phyloP scores from a whole-genome alignment of 2,888 invertebrate species.

The Fabriciana adippe region DNA sequence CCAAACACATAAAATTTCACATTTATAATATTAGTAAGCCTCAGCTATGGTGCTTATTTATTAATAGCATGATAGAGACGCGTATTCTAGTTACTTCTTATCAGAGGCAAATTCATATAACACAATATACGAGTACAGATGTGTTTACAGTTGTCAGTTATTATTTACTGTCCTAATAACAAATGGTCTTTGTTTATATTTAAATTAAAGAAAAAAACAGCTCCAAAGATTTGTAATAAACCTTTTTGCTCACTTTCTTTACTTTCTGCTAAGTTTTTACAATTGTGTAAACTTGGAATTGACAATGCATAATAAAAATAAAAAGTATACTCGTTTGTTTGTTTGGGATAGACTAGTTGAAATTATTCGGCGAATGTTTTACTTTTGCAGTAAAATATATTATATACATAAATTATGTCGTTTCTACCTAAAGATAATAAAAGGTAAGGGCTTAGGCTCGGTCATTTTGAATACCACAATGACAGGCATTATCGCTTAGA shows the following conservation, averaged over 20 bases:
- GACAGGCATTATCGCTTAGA: not conserved
- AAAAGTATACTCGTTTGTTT: not conserved
- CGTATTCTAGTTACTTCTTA: too few relatives aligned
- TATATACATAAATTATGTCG: not conserved
- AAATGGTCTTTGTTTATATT: not conserved
- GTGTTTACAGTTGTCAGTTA: too few relatives aligned
- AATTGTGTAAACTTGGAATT: slow-evolving; percentile 8
- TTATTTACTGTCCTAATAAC: too few relatives aligned
- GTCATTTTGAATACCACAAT: not conserved
- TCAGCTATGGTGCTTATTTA: too few relatives aligned
- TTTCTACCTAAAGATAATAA: not conserved
- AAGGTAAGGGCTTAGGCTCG: not conserved
- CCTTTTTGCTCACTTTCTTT: slow-evolving; percentile 1
- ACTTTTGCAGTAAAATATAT: too few relatives aligned
- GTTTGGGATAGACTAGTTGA: too few relatives aligned
- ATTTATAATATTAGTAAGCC: too few relatives aligned
- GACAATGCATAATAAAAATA: not conserved
- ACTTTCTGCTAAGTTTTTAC: slow-evolving; percentile 6
- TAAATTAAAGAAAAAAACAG: not conserved
- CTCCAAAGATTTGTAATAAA: not conserved
- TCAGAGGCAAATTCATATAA: too few relatives aligned
- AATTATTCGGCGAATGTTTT: not conserved
- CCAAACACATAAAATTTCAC: too few relatives aligned
- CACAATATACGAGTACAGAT: too few relatives aligned
- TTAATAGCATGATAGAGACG: too few relatives aligned